These are phyloP conservation scores for Meloidogyne floridensis DNA, from an alignment of 1,140 invertebrate genomes.

Conservation along the genomic window DNA sequence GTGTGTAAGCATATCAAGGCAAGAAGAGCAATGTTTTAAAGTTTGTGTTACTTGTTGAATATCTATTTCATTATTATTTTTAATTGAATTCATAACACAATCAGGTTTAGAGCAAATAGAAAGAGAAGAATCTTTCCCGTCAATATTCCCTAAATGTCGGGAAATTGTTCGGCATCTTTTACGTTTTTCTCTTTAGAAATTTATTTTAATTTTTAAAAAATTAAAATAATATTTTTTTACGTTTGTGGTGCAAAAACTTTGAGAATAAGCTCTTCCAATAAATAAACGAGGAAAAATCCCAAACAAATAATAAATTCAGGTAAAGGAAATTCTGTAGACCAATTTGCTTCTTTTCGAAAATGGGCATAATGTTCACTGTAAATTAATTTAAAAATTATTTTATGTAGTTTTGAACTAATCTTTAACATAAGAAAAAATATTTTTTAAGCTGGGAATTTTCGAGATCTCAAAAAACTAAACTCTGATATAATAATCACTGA, in stretches of 20 bases:
- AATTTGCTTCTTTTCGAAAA: constrained; percentile 30
- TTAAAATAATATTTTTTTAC: constrained; percentile 4
- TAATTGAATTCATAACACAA: constrained; percentile 26
- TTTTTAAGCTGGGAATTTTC: too few species aligned
- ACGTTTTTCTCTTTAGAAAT: constrained; percentile 14
- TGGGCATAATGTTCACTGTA: constrained; percentile 48
- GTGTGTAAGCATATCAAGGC: constrained; percentile 46
- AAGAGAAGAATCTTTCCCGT: constrained; percentile 11
- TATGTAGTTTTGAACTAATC: too few species aligned
- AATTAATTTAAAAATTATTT: not conserved
- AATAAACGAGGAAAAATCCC: constrained; percentile 65
- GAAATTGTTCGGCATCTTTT: constrained; percentile 26
- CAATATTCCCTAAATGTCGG: constrained; percentile 17
- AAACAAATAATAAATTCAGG: constrained; percentile 58
- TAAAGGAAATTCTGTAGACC: constrained; percentile 50
- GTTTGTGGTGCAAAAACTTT: constrained; percentile 48
- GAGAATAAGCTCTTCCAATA: constrained; percentile 56
- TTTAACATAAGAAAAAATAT: too few species aligned
- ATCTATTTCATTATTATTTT: constrained; percentile 11
- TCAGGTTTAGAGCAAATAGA: constrained; percentile 23
- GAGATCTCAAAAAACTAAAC: too few species aligned
- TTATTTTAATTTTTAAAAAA: not conserved
- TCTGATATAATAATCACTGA: too few species aligned
- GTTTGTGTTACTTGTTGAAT: constrained; percentile 2
- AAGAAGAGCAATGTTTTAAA: constrained; percentile 16